phyloP scores from a whole-genome alignment of 2,113 vertebrate species.

The Paramormyrops kingsleyae region DNA sequence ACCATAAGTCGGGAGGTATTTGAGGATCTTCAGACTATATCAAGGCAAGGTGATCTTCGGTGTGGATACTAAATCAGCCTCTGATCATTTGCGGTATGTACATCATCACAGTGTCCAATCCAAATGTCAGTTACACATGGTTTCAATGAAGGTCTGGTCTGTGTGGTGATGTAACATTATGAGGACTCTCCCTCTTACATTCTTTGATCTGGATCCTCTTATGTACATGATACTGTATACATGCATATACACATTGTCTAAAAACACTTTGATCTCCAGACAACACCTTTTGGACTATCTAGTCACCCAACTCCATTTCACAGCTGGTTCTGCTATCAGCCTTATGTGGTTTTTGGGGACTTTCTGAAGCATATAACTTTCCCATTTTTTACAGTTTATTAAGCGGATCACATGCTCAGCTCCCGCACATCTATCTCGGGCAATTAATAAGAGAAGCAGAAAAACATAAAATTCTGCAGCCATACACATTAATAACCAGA shows the following conservation, averaged over 20 bases:
- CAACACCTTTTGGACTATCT: neutral
- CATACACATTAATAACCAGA: neutral
- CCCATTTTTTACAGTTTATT: neutral
- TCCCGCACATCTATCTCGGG: neutral
- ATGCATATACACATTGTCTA: neutral
- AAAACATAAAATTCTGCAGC: neutral
- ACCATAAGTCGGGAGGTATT: neutral
- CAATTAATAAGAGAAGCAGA: neutral
- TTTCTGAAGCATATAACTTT: neutral
- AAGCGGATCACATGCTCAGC: neutral
- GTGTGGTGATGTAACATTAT: neutral
- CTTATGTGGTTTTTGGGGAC: neutral
- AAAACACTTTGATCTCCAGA: neutral
- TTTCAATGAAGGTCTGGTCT: neutral
- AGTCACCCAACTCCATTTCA: neutral
- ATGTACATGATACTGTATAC: neutral
- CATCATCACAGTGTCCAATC: neutral
- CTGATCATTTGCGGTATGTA: neutral
- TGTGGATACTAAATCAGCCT: neutral
- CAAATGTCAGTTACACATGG: neutral
- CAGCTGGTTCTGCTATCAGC: neutral
- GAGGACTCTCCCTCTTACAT: neutral
- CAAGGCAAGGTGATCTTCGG: neutral
- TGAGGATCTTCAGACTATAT: neutral
- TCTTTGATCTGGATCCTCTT: neutral